These are phyloP conservation scores for Ruditapes philippinarum DNA, from an alignment of 1,140 invertebrate species.

Conservation along the genomic window DNA sequence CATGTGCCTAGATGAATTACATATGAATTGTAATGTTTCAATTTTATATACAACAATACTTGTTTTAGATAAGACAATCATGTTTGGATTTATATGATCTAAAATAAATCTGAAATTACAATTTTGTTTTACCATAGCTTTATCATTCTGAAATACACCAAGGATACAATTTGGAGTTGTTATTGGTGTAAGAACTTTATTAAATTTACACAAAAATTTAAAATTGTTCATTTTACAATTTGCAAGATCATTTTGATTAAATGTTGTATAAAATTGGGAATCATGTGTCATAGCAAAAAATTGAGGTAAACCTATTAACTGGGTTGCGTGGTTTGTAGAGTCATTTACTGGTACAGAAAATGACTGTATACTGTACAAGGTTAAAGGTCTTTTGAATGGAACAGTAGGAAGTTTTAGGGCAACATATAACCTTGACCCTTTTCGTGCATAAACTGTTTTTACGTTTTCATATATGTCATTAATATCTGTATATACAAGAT, in stretches of 20 bases:
- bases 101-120: conserved; percentile 63
- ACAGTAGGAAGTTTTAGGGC: not conserved
- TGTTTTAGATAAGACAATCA: conserved; percentile 46
- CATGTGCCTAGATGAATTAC: conserved; percentile 22
- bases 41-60: conserved; percentile 43
- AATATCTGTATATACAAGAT: not conserved
- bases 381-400: not conserved
- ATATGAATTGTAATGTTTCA: conserved; percentile 27
- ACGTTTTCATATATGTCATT: conserved; percentile 20
- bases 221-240: not conserved
- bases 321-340: conserved; percentile 35
- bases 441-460: conserved; percentile 32
- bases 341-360: conserved; percentile 40
- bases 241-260: too few species aligned
- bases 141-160: conserved; percentile 52
- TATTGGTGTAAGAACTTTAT: conserved; percentile 27
- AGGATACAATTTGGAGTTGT: conserved; percentile 26
- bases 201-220: not conserved
- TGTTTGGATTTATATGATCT: conserved; percentile 14
- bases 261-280: too few species aligned
- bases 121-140: not conserved
- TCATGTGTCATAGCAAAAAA: too few species aligned
- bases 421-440: not conserved
- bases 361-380: not conserved
- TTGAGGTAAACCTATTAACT: conserved; percentile 32